A percentile compares a stretch with the other conserved stretches of the same genome.
Evolutionary conservation across 2,888 invertebrate species (phyloP).

Genomic region (Cheilosia scutellata): DNA sequence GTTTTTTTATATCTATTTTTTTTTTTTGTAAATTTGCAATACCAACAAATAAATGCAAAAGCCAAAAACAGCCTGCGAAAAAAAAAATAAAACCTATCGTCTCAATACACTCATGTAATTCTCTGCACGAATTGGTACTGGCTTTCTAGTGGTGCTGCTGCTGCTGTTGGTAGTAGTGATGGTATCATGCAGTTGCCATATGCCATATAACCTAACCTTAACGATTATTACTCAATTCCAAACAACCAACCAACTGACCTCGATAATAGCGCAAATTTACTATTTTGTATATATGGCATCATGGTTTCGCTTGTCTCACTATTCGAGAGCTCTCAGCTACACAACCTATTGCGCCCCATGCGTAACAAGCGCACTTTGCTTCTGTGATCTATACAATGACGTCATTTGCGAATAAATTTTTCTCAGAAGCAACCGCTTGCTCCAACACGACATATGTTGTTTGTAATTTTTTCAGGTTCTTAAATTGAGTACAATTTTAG

Average conservation of each 20-base stretch:
- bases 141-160: constrained; percentile 14
- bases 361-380: constrained; percentile 57
- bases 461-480: constrained; percentile 27
- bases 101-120: constrained; percentile 48
- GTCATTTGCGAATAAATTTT: constrained; percentile 57
- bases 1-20: constrained; percentile 34
- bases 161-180: constrained; percentile 29
- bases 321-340: constrained; percentile 8
- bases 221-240: constrained; percentile 75
- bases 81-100: constrained; percentile 15
- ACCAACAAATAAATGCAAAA: constrained; percentile 57
- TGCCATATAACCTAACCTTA: constrained; percentile 75
- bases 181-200: constrained; percentile 71
- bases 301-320: constrained; percentile 37
- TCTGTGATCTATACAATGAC: constrained; percentile 55
- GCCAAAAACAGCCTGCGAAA: constrained; percentile 42
- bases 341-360: constrained; percentile 42
- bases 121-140: constrained; percentile 61
- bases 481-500: constrained; percentile 54
- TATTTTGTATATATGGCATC: constrained; percentile 64
- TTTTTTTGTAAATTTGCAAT: constrained; percentile 55
- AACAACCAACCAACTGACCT: constrained; percentile 70
- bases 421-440: constrained; percentile 26
- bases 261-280: constrained; percentile 75
- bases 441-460: constrained; percentile 42